These are phyloP conservation scores for Hippotragus niger DNA, from an alignment of 2,113 vertebrate genomes.

Conservation along the genomic window DNA sequence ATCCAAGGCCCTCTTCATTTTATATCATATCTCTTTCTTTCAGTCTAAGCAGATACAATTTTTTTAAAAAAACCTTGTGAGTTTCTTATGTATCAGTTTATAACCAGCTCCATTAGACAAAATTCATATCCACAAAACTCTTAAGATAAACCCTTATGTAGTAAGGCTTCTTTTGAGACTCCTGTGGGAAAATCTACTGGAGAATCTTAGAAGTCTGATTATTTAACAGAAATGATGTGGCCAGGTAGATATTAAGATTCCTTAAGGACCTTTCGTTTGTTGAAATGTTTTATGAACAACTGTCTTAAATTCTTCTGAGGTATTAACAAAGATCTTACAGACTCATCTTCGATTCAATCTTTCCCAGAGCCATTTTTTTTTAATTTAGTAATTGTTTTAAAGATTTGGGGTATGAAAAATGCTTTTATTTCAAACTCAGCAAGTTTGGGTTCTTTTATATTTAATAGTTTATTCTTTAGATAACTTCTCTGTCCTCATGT, in stretches of 20 bases:
- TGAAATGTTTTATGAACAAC: background rate
- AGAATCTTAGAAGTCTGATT: background rate
- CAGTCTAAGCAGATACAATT: background rate
- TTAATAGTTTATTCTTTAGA: conserved; percentile 9
- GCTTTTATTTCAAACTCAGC: background rate
- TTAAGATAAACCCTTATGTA: background rate
- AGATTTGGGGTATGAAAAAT: background rate
- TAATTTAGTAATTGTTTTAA: background rate
- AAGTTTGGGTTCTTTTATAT: background rate
- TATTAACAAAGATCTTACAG: background rate
- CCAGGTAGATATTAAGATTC: background rate
- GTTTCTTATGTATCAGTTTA: background rate
- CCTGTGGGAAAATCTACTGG: background rate
- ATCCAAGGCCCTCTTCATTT: background rate
- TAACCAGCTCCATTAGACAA: background rate
- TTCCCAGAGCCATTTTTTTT: background rate
- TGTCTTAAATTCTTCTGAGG: background rate
- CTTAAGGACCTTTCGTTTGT: background rate
- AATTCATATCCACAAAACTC: background rate
- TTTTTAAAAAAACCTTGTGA: background rate
- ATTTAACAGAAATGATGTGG: background rate
- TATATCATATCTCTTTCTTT: background rate
- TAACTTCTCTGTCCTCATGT: background rate
- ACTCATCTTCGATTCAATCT: background rate
- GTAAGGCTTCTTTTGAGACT: background rate